Conservation (phyloP, 2,888 invertebrate species). For the Phlogophora meticulosa region DNA sequence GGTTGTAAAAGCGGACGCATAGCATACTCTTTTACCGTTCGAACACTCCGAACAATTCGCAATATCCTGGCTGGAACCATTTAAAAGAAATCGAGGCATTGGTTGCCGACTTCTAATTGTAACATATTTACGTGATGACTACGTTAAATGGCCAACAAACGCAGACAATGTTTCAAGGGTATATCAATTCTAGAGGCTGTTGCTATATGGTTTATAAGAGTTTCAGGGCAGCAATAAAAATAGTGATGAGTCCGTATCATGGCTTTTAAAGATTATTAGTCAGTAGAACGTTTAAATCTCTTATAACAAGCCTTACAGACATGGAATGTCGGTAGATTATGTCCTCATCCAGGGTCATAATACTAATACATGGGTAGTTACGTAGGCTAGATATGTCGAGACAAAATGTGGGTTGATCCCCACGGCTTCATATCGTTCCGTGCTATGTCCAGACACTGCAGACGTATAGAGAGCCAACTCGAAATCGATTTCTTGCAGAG, state of each 20-base stretch:
- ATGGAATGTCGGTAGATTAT: conserved; percentile 41
- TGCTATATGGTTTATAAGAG: conserved; percentile 54
- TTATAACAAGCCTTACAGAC: conserved; percentile 7
- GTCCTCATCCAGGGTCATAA: conserved; percentile 32
- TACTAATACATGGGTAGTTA: conserved; percentile 5
- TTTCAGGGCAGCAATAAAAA: conserved; percentile 48
- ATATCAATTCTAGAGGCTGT: conserved; percentile 68
- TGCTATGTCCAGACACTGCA: conserved; percentile 50
- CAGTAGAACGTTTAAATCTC: conserved; percentile 15
- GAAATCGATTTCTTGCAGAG: conserved; percentile 71
- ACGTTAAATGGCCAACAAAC: conserved; percentile 59
- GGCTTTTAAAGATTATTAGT: conserved; percentile 5
- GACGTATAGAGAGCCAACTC: conserved; percentile 37
- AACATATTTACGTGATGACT: conserved; percentile 62
- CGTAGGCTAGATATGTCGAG: conserved; percentile 25
- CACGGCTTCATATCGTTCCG: conserved; percentile 50
- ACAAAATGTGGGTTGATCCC: conserved; percentile 58
- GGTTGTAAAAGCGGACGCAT: conserved; percentile 24
- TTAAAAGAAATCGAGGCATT: conserved; percentile 66
- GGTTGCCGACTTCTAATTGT: conserved; percentile 52
- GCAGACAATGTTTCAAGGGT: conserved; percentile 70
- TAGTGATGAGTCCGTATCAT: conserved; percentile 25
- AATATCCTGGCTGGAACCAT: conserved; percentile 57
- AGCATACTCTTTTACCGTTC: conserved; percentile 12
- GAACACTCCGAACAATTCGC: conserved; percentile 30